Conservation (phyloP, 2,888 invertebrate species). For the Odontomyia ornata region DNA sequence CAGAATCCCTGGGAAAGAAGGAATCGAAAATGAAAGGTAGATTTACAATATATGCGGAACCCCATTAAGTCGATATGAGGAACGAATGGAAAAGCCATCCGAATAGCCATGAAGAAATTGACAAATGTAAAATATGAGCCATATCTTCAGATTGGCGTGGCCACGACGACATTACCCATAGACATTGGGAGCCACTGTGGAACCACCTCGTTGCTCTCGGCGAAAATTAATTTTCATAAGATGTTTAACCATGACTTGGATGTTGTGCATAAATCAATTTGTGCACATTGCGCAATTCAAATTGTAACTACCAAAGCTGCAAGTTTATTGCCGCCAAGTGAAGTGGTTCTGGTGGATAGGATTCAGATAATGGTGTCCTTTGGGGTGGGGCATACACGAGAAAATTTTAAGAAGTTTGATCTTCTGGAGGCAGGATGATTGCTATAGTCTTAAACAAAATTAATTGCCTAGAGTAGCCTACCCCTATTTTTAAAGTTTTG, state of each 20-base stretch:
- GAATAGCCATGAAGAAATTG: conserved; percentile 23
- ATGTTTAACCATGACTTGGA: conserved; percentile 47
- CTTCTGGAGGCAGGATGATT: too few relatives aligned
- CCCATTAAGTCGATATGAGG: background rate
- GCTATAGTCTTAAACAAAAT: too few relatives aligned
- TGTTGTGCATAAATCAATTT: conserved; percentile 47
- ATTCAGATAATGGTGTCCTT: too few relatives aligned
- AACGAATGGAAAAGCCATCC: conserved; percentile 20
- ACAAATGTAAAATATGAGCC: conserved; percentile 31
- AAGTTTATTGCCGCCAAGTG: background rate
- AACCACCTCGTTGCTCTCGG: conserved; percentile 45
- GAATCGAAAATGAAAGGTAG: conserved; percentile 18
- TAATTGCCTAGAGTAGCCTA: too few relatives aligned
- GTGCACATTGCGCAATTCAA: conserved; percentile 37
- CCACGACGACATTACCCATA: conserved; percentile 28
- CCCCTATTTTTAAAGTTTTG: too few relatives aligned
- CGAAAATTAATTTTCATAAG: conserved; percentile 48
- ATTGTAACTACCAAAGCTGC: conserved; percentile 36
- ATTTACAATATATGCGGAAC: background rate
- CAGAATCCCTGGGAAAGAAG: conserved; percentile 7
- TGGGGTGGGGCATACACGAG: too few relatives aligned
- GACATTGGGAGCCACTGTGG: background rate
- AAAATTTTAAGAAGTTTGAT: too few relatives aligned
- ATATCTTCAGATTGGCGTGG: conserved; percentile 9
- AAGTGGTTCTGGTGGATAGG: too few relatives aligned